Percentiles rank a stretch among this genome's conserved stretches.
Conservation (phyloP, 2,113 vertebrate species). For the Perccottus glenii region DNA sequence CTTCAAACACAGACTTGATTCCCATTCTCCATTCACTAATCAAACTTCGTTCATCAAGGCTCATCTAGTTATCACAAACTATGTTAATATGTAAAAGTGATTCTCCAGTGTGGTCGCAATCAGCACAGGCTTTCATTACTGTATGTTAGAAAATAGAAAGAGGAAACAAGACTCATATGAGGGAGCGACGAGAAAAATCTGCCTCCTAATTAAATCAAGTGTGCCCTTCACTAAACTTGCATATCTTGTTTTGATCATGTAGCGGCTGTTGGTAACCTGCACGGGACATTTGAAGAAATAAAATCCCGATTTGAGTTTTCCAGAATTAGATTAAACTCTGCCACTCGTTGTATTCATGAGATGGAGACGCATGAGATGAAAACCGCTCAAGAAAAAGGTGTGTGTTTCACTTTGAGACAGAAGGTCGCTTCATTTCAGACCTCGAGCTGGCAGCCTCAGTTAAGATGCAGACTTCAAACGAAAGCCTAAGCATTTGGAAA, state of each 20-base stretch:
- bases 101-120: slow-evolving; percentile 59
- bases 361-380: slow-evolving; percentile 40
- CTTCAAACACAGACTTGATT: slow-evolving; percentile 48
- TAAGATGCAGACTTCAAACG: slow-evolving; percentile 37
- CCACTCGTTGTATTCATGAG: slow-evolving; percentile 30
- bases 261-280: slow-evolving; percentile 54
- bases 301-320: slow-evolving; percentile 35
- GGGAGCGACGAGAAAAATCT: slow-evolving; percentile 48
- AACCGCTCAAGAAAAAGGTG: slow-evolving; percentile 48
- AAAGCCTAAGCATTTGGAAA: slow-evolving; percentile 32
- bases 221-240: slow-evolving; percentile 65
- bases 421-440: slow-evolving; percentile 31
- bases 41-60: slow-evolving; percentile 66
- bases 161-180: slow-evolving; percentile 51
- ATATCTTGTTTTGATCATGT: slow-evolving; percentile 62
- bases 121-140: slow-evolving; percentile 66
- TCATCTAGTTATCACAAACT: slow-evolving; percentile 63
- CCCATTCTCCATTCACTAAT: slow-evolving; percentile 61
- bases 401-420: slow-evolving; percentile 29
- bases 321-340: slow-evolving; percentile 58
- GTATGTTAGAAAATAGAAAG: slow-evolving; percentile 52
- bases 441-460: slow-evolving; percentile 26
- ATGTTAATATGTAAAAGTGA: slow-evolving; percentile 68
- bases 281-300: slow-evolving; percentile 35
- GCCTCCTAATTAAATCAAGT: slow-evolving; percentile 73